Evolutionary conservation across 2,888 invertebrate species (phyloP).

Genomic region (Hartigia nigra): DNA sequence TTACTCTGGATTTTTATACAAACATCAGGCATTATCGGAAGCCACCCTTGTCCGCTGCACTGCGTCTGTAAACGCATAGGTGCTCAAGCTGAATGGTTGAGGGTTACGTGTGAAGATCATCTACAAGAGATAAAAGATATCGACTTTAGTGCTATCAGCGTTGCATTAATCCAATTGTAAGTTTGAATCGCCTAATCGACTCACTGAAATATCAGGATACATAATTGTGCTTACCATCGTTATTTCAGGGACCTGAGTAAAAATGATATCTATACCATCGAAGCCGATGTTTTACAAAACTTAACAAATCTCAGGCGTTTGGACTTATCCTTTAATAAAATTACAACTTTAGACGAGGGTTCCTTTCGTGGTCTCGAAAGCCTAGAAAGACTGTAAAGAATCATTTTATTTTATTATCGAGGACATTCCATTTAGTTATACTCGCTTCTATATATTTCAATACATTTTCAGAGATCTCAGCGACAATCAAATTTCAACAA

Average conservation of each 20-base stretch:
- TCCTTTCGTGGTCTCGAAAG: constrained; percentile 77
- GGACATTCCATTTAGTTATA: constrained; percentile 16
- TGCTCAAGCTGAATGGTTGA: constrained; percentile 70
- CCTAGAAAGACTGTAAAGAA: constrained; percentile 76
- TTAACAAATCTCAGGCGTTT: constrained; percentile 69
- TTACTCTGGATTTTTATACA: constrained; percentile 48
- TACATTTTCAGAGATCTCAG: constrained; percentile 77
- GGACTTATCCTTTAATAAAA: constrained; percentile 75
- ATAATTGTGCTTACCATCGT: background rate
- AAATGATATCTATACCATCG: constrained; percentile 71
- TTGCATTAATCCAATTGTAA: constrained; percentile 76
- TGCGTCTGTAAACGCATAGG: constrained; percentile 71
- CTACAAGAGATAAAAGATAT: constrained; percentile 72
- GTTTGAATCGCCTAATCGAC: constrained; percentile 50
- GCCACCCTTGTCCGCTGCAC: constrained; percentile 68
- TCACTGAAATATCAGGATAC: background rate
- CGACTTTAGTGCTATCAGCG: constrained; percentile 72
- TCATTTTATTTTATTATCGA: constrained; percentile 10
- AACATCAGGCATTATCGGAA: constrained; percentile 38
- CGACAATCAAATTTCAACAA: constrained; percentile 79
- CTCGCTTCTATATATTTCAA: constrained; percentile 9
- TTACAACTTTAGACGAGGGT: constrained; percentile 75
- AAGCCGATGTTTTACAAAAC: constrained; percentile 52
- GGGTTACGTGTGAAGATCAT: constrained; percentile 73
- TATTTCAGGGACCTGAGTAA: constrained; percentile 73